phyloP scores from a whole-genome alignment of 1,140 invertebrate species.

The Panagrolaimus sp. region DNA sequence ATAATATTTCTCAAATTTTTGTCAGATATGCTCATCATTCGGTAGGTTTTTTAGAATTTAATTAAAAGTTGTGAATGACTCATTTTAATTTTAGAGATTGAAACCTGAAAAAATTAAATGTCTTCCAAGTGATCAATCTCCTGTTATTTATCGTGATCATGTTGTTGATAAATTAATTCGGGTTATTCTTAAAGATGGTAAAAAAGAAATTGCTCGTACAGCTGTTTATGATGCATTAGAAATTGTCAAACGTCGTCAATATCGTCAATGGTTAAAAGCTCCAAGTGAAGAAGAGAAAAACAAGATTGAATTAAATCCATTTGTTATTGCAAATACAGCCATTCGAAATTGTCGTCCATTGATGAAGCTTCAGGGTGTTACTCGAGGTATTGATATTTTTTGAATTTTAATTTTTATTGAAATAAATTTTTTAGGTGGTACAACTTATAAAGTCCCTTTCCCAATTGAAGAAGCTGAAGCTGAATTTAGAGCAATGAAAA shows the following conservation, averaged over 20 bases:
- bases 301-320: slow-evolving; percentile 50
- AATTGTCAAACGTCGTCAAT: slow-evolving; percentile 52
- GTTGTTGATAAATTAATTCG: slow-evolving; percentile 55
- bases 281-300: slow-evolving; percentile 40
- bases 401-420: slow-evolving; percentile 20
- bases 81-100: not conserved
- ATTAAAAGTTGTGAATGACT: not conserved
- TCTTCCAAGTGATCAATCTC: slow-evolving; percentile 49
- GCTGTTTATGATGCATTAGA: slow-evolving; percentile 51
- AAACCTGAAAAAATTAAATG: slow-evolving; percentile 10
- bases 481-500: slow-evolving; percentile 58
- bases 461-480: slow-evolving; percentile 50
- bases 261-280: slow-evolving; percentile 43
- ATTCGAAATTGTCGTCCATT: slow-evolving; percentile 52
- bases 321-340: slow-evolving; percentile 43
- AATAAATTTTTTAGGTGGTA: slow-evolving; percentile 46
- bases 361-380: slow-evolving; percentile 54
- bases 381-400: slow-evolving; percentile 38
- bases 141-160: slow-evolving; percentile 55
- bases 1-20: not conserved
- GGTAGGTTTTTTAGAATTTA: not conserved
- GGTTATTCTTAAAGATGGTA: slow-evolving; percentile 47
- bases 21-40: not conserved
- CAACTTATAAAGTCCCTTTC: slow-evolving; percentile 52
- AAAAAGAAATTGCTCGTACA: slow-evolving; percentile 44